Percentiles rank a stretch among this genome's conserved stretches.
These are phyloP conservation scores for Origma solitaria DNA, from an alignment of 2,113 vertebrate genomes.

Conservation along the genomic window DNA sequence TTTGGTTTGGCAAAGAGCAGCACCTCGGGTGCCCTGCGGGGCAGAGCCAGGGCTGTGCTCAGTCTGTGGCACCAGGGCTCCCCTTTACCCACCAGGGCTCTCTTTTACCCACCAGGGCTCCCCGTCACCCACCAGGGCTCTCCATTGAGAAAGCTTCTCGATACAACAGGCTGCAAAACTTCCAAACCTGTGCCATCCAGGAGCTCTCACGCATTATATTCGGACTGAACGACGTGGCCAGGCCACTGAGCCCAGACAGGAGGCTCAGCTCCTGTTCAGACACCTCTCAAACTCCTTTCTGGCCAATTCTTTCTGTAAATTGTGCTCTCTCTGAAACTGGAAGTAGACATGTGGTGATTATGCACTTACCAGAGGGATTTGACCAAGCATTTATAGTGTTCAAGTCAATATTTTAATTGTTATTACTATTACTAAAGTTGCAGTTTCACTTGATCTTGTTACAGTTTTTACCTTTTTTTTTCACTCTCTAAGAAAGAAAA, in stretches of 20 bases:
- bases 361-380: background rate
- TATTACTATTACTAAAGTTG: background rate
- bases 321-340: background rate
- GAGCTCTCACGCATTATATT: too few relatives aligned
- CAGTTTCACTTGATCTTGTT: background rate
- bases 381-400: background rate
- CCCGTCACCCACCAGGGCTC: background rate
- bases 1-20: too few relatives aligned
- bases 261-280: background rate
- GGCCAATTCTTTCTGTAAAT: background rate
- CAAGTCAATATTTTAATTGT: background rate
- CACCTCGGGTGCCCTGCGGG: too few relatives aligned
- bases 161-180: background rate
- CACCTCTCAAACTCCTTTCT: background rate
- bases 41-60: too few relatives aligned
- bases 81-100: too few relatives aligned
- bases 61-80: too few relatives aligned
- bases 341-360: background rate
- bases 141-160: background rate
- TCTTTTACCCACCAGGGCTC: background rate
- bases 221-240: background rate
- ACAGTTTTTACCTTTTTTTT: background rate
- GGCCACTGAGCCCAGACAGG: background rate
- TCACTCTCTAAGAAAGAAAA: constrained; percentile 29
- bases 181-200: background rate